phyloP scores from a whole-genome alignment of 2,797 vertebrate genomes.

The Pelodytes ibericus region DNA sequence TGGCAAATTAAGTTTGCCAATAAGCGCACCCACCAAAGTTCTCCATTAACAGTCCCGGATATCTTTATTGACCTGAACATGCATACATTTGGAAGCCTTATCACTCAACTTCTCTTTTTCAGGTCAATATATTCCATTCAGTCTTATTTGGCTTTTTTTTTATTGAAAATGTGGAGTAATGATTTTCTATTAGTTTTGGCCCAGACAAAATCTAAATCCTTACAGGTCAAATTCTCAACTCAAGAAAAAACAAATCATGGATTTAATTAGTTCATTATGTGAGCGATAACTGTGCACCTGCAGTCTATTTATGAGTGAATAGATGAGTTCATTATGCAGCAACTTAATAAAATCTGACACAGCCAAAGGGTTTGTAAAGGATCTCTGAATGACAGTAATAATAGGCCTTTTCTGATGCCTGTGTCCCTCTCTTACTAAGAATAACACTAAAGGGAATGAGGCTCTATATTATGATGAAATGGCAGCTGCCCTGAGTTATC shows the following conservation, averaged over 20 bases:
- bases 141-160: background rate
- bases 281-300: slow-evolving; percentile 21
- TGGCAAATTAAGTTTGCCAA: too few relatives aligned
- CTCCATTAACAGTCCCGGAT: too few relatives aligned
- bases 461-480: slow-evolving; percentile 33
- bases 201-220: background rate
- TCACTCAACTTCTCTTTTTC: too few relatives aligned
- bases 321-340: slow-evolving; percentile 22
- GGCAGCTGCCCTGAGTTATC: slow-evolving; percentile 41
- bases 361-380: background rate
- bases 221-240: slow-evolving; percentile 6
- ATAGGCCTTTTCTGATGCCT: slow-evolving; percentile 14
- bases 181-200: slow-evolving; percentile 5
- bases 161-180: slow-evolving; percentile 31
- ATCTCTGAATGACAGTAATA: slow-evolving; percentile 38
- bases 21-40: too few relatives aligned
- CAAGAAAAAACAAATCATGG: background rate
- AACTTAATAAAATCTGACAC: slow-evolving; percentile 30
- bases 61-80: too few relatives aligned
- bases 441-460: slow-evolving; percentile 33
- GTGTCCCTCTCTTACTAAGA: slow-evolving; percentile 1
- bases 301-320: slow-evolving; percentile 36
- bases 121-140: too few relatives aligned
- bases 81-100: too few relatives aligned
- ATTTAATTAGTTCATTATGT: background rate